phyloP scores from a whole-genome alignment of 2,113 vertebrate species.

The Rhegmatorhina hoffmannsi region DNA sequence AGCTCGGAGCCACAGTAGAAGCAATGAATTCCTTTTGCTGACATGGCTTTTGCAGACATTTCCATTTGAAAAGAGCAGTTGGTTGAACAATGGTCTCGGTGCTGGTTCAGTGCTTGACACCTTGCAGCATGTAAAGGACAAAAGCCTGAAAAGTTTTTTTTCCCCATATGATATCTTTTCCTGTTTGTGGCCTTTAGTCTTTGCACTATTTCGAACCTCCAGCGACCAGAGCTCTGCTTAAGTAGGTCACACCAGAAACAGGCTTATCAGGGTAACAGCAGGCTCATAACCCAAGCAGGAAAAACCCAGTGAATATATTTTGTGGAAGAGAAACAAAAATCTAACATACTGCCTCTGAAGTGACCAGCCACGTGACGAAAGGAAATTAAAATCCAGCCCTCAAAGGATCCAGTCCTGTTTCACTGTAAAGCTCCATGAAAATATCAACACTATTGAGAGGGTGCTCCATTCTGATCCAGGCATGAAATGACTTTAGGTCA shows the following conservation, averaged over 20 bases:
- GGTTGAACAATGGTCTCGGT: conserved; percentile 32
- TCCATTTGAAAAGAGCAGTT: conserved; percentile 60
- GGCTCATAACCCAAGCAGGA: background rate
- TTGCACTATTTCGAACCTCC: background rate
- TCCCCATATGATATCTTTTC: conserved; percentile 40
- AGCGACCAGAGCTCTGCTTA: background rate
- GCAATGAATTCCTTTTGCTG: conserved; percentile 35
- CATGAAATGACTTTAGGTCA: background rate
- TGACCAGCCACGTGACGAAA: background rate
- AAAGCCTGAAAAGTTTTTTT: conserved; percentile 22
- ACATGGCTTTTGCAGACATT: conserved; percentile 42
- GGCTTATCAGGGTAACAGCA: conserved; percentile 7
- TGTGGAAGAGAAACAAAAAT: conserved; percentile 3
- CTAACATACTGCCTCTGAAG: background rate
- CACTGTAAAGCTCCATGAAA: background rate
- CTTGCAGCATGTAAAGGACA: conserved; percentile 42
- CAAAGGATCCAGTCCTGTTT: background rate
- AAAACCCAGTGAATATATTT: conserved; percentile 3
- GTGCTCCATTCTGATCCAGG: background rate
- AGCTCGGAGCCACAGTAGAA: background rate
- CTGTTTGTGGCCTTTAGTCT: conserved; percentile 53
- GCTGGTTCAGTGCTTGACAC: conserved; percentile 12
- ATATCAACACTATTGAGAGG: accelerated
- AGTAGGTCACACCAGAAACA: conserved; percentile 34
- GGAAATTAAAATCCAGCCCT: background rate